A percentile compares a stretch with the other conserved stretches of the same genome.
These are phyloP conservation scores for Isichthys henryi DNA, from an alignment of 2,113 vertebrate species.

Conservation along the genomic window DNA sequence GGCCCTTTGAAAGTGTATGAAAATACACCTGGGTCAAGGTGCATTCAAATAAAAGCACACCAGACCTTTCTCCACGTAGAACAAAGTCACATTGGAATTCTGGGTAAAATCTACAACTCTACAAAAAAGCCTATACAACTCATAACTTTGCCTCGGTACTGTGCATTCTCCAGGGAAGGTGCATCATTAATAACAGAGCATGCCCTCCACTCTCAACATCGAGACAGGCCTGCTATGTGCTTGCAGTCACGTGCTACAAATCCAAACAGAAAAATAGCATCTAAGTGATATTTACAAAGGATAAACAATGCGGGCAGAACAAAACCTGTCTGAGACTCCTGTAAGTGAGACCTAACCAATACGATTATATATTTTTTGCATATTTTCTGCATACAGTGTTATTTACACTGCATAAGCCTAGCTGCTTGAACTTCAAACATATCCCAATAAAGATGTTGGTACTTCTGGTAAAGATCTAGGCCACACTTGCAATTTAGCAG, in stretches of 20 bases:
- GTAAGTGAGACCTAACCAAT: not conserved
- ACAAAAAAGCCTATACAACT: not conserved
- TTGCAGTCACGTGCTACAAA: not conserved
- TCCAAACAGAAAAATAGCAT: not conserved
- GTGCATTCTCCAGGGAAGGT: not conserved
- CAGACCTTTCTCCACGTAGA: not conserved
- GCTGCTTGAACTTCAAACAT: not conserved
- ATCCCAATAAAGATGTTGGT: not conserved
- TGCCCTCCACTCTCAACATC: not conserved
- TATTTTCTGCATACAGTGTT: not conserved
- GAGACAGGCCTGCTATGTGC: not conserved
- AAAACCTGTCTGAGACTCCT: not conserved
- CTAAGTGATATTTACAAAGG: not conserved
- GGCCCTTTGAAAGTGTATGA: not conserved
- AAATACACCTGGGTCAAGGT: not conserved
- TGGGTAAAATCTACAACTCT: not conserved
- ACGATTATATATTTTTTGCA: not conserved
- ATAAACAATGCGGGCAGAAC: not conserved
- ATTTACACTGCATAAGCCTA: not conserved
- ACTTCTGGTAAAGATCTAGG: not conserved
- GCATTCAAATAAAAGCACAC: not conserved
- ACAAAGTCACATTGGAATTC: not conserved
- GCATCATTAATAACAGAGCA: conserved; percentile 1
- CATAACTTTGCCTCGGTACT: not conserved
- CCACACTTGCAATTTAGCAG: not conserved